Evolutionary conservation across 1,140 invertebrate genomes (phyloP).

Genomic region (Eurosta solidaginis): DNA sequence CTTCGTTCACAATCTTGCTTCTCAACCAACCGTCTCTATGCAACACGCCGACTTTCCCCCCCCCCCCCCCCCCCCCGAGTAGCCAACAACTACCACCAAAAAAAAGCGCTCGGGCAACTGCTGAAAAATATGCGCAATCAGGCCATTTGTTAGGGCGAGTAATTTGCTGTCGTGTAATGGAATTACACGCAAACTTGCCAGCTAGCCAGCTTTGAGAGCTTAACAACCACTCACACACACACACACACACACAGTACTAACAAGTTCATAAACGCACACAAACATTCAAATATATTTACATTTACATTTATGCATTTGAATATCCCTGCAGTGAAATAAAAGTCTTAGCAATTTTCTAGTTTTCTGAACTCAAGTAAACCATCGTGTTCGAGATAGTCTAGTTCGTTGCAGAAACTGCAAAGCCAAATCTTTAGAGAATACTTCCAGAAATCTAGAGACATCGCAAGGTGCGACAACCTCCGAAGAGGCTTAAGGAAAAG

Average conservation of each 20-base stretch:
- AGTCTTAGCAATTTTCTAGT: too few relatives aligned
- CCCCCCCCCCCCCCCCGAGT: background rate
- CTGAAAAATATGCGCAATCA: constrained; percentile 24
- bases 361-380: too few relatives aligned
- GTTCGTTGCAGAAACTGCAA: too few relatives aligned
- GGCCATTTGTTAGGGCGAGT: constrained; percentile 18
- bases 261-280: background rate
- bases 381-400: too few relatives aligned
- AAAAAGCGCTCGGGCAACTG: background rate
- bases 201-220: background rate
- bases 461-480: too few relatives aligned
- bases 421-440: too few relatives aligned
- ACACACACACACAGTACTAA: background rate
- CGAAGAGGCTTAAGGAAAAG: too few relatives aligned
- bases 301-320: background rate
- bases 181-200: constrained; percentile 14
- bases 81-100: background rate
- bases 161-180: constrained; percentile 27
- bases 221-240: background rate
- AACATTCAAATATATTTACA: background rate
- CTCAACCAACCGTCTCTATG: background rate
- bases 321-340: too few relatives aligned
- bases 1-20: background rate
- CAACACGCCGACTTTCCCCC: background rate
- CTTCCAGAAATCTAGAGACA: too few relatives aligned